Percentiles rank a stretch among this genome's conserved stretches.
These are phyloP conservation scores for Phorcus lineatus DNA, from an alignment of 2,888 invertebrate species.

Conservation along the genomic window DNA sequence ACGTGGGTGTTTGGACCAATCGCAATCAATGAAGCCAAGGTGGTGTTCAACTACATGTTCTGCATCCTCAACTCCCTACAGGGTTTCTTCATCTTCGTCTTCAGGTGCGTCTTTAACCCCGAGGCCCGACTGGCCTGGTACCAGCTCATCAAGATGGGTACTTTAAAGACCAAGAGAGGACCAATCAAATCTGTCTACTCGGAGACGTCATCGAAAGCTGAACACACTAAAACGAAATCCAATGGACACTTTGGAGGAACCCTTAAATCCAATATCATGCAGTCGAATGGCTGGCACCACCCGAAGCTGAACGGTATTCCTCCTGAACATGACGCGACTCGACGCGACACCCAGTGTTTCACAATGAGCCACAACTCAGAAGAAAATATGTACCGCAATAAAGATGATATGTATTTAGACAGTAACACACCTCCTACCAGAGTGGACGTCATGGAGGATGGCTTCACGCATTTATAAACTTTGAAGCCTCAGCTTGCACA, in stretches of 20 bases:
- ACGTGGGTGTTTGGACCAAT: constrained; percentile 73
- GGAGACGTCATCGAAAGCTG: constrained; percentile 59
- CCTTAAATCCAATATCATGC: constrained; percentile 34
- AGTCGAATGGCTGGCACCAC: constrained; percentile 44
- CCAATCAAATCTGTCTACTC: constrained; percentile 57
- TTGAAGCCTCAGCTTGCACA: no score
- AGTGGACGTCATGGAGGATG: background rate
- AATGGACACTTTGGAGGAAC: constrained; percentile 19
- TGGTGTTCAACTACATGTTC: constrained; percentile 70
- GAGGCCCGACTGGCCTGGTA: constrained; percentile 68
- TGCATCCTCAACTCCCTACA: constrained; percentile 70
- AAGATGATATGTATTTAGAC: constrained; percentile 11
- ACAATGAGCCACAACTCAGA: background rate
- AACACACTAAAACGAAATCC: constrained; percentile 28
- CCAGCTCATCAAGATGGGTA: constrained; percentile 65
- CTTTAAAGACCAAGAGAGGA: constrained; percentile 63
- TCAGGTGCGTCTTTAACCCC: constrained; percentile 67
- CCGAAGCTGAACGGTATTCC: constrained; percentile 40
- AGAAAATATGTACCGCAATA: background rate
- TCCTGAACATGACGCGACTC: constrained; percentile 1
- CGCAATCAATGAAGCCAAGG: constrained; percentile 62
- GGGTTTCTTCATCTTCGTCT: constrained; percentile 69
- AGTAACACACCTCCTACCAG: background rate
- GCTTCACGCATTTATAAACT: constrained; percentile 18
- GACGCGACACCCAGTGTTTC: background rate